Base-by-base conservation (phyloP, 1,140 invertebrate genomes). In the Drosophila repleta region DNA sequence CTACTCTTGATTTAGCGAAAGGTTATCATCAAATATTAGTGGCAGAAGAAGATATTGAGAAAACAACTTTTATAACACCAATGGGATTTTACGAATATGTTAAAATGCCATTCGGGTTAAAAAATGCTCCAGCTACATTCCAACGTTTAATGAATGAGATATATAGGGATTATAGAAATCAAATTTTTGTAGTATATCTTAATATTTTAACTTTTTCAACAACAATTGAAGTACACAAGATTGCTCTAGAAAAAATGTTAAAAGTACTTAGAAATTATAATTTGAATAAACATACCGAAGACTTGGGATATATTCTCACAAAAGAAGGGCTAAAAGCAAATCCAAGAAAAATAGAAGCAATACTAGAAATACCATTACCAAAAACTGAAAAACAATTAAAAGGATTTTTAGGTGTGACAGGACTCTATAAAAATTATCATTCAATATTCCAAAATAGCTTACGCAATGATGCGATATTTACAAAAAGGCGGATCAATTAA, bases 61-160 rank as follows among this genome's bases (percentile, higher is more conserved):
- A 43, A 10, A 20, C 43, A 46, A 18, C 18, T 18, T 21, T 46
- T 6, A 15, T 17, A 6, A 41, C n/a, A 41, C n/a, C 0, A 41
- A 15, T 41, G 39, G 4, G 5, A 15, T 17, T 46, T 11, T 21
- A 46, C 17, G 43, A 21, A 11, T 46, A 46, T 46, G 4, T 46
- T 11, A 46, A 18, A 46, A 46, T 46, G 43, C 18, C 41, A 45
- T n/a, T n/a, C n/a, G n/a, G n/a, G n/a, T n/a, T n/a, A n/a, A n/a
- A n/a, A n/a, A n/a, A n/a, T n/a, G n/a, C n/a, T n/a, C n/a, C n/a
- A n/a, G n/a, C n/a, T n/a, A n/a, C n/a, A n/a, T n/a, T n/a, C n/a
- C n/a, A n/a, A 18, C 17, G 41, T 6, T 45, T 39, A 39, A 39
- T 39, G 37, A 39, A 39, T 17, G 39, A 41, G 0, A 17, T 41